Percentiles rank a stretch among this genome's conserved stretches.
Evolutionary conservation across 1,140 invertebrate genomes (phyloP).

Genomic region (Pseudomyrmex gracilis): DNA sequence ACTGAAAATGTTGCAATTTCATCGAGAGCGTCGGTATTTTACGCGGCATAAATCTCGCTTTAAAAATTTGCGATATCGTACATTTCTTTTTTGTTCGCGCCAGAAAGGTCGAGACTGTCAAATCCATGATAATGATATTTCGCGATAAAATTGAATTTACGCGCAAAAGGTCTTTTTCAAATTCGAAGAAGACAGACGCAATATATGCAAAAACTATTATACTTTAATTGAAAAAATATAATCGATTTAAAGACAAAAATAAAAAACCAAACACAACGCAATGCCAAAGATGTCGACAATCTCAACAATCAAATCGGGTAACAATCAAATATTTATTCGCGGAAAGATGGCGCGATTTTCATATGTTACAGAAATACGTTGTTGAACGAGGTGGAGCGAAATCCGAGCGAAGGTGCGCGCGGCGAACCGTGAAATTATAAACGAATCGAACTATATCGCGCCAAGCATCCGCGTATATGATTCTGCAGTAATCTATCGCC

Average conservation of each 20-base stretch:
- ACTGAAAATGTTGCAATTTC: neutral
- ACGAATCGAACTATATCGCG: constrained; percentile 43
- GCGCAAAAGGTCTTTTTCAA: no score
- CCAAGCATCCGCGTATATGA: constrained; percentile 22
- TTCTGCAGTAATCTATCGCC: neutral
- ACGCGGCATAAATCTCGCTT: neutral
- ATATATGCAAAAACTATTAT: no score
- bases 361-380: neutral
- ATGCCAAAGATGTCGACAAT: neutral
- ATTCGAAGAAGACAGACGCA: no score
- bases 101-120: no score
- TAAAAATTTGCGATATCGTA: neutral
- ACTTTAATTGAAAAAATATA: no score
- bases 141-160: no score
- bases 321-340: neutral
- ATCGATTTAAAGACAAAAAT: no score
- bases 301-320: neutral
- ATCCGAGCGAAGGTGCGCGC: constrained; percentile 8
- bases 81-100: no score
- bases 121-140: no score
- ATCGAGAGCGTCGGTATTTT: neutral
- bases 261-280: neutral
- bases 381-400: neutral
- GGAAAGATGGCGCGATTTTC: neutral
- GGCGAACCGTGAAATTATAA: constrained; percentile 58